phyloP scores from a whole-genome alignment of 2,797 vertebrate species.

The Petrocephalus schoutedeni region DNA sequence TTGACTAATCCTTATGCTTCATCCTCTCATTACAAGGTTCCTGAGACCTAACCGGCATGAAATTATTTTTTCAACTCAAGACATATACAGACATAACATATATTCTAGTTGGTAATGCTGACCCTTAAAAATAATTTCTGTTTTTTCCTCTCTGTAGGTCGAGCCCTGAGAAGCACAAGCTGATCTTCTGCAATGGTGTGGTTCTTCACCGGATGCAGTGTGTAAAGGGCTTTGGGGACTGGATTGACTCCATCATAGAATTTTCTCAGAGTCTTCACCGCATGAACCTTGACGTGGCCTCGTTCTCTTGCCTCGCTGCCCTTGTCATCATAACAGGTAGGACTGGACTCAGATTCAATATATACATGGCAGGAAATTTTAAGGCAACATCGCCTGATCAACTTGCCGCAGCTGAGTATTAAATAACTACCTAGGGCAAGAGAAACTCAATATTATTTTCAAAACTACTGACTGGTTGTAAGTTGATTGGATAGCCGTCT shows the following conservation, averaged over 20 bases:
- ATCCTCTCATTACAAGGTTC: not conserved
- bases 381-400: not conserved
- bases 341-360: conserved; percentile 17
- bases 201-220: conserved; percentile 90
- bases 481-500: not conserved
- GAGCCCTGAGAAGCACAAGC: conserved; percentile 79
- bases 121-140: not conserved
- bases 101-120: not conserved
- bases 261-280: conserved; percentile 87
- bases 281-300: conserved; percentile 79
- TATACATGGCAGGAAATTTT: not conserved
- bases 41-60: not conserved
- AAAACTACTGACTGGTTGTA: not conserved
- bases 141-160: conserved; percentile 63
- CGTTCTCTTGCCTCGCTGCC: conserved; percentile 85
- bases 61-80: not conserved
- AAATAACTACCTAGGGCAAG: not conserved
- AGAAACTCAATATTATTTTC: not conserved
- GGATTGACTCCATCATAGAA: conserved; percentile 90
- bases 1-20: not conserved
- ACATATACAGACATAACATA: not conserved
- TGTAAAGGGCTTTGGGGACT: conserved; percentile 82
- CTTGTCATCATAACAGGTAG: conserved; percentile 90
- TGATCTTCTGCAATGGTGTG: conserved; percentile 88
- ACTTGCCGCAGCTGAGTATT: not conserved